A percentile compares a stretch with the other conserved stretches of the same genome.
These are phyloP conservation scores for Entomobrya proxima DNA, from an alignment of 2,888 invertebrate genomes.

Conservation along the genomic window DNA sequence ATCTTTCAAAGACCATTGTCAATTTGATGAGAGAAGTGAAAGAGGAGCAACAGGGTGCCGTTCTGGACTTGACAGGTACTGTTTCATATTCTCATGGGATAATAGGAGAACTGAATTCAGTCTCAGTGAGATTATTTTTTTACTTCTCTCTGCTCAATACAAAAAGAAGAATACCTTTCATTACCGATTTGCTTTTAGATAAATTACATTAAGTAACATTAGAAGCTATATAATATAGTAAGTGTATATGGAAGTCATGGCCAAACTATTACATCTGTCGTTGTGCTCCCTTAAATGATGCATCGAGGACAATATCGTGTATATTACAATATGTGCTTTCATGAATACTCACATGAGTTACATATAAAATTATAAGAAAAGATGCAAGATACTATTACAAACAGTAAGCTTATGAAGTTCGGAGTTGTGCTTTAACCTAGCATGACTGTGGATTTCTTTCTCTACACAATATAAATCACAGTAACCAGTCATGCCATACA, in stretches of 20 bases:
- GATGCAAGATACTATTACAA: too few species aligned
- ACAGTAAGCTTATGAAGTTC: too few species aligned
- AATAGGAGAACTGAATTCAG: slow-evolving; percentile 30
- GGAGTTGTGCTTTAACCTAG: too few species aligned
- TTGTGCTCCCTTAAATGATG: slow-evolving; percentile 25
- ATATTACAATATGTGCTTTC: background rate
- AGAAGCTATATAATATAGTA: background rate
- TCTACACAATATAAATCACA: background rate
- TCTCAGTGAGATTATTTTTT: background rate
- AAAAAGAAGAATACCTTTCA: background rate
- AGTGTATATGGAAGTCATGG: slow-evolving; percentile 5
- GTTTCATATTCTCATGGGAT: slow-evolving; percentile 42
- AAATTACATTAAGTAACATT: slow-evolving; percentile 11
- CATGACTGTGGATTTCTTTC: background rate
- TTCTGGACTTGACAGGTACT: slow-evolving; percentile 61
- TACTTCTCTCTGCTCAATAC: background rate
- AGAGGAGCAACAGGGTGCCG: slow-evolving; percentile 61
- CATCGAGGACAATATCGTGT: background rate
- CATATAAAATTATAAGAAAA: too few species aligned
- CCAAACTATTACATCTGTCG: slow-evolving; percentile 45
- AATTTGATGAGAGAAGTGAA: slow-evolving; percentile 58
- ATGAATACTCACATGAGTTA: too few species aligned
- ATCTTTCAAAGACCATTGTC: slow-evolving; percentile 54
- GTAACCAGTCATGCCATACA: slow-evolving; percentile 53
- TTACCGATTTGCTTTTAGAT: slow-evolving; percentile 36